phyloP scores from a whole-genome alignment of 1,140 invertebrate genomes.

The Eciton burchellii region DNA sequence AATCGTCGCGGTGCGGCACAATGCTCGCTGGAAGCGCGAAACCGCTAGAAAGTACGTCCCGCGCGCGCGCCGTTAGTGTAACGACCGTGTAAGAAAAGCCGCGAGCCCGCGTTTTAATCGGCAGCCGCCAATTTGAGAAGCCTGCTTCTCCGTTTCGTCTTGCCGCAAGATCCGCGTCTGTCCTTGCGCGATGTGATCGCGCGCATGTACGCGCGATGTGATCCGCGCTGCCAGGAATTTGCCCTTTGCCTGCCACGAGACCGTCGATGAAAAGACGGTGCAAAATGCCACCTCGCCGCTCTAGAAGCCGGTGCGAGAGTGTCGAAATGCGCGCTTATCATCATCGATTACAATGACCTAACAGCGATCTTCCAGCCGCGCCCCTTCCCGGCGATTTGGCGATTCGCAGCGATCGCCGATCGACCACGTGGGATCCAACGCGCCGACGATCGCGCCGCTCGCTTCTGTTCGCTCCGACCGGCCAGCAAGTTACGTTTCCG shows the following conservation, averaged over 20 bases:
- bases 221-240: conserved; percentile 63
- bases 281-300: conserved; percentile 44
- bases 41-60: conserved; percentile 49
- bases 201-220: conserved; percentile 14
- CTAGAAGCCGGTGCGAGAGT: background rate
- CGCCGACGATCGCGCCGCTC: background rate
- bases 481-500: conserved; percentile 35
- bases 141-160: background rate
- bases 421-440: background rate
- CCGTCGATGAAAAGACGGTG: background rate
- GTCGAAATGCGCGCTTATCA: conserved; percentile 35
- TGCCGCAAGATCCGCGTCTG: no score
- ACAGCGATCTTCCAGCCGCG: conserved; percentile 4
- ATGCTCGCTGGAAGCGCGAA: conserved; percentile 52
- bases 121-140: background rate
- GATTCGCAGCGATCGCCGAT: conserved; percentile 1
- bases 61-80: conserved; percentile 1
- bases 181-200: conserved; percentile 4
- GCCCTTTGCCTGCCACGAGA: conserved; percentile 60
- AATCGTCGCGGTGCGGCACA: conserved; percentile 36
- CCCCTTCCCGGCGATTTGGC: no score
- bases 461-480: background rate
- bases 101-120: background rate
- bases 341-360: conserved; percentile 8
- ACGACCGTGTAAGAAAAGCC: background rate